These are phyloP conservation scores for Megastigmus dorsalis DNA, from an alignment of 2,888 invertebrate genomes.

Conservation along the genomic window DNA sequence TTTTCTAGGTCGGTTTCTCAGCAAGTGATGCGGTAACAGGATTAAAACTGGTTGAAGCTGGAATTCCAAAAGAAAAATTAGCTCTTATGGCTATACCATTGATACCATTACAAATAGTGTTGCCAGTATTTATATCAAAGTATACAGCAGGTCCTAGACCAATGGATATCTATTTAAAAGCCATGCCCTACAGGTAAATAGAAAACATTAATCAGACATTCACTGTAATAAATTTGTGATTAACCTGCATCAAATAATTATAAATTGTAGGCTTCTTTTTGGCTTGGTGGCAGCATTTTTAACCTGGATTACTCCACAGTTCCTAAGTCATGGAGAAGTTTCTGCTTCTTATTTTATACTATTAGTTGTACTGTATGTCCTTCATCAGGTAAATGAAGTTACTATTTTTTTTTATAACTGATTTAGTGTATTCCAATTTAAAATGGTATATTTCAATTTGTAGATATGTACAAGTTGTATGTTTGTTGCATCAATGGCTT, in stretches of 20 bases:
- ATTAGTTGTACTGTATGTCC: slow-evolving; percentile 86
- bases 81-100: slow-evolving; percentile 95
- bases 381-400: slow-evolving; percentile 87
- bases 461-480: slow-evolving; percentile 95
- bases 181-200: slow-evolving; percentile 85
- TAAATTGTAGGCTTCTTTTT: slow-evolving; percentile 82
- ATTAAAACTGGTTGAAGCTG: slow-evolving; percentile 95
- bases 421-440: background rate
- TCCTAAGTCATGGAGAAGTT: slow-evolving; percentile 80
- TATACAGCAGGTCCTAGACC: slow-evolving; percentile 93
- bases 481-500: slow-evolving; percentile 98
- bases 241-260: background rate
- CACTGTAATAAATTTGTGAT: background rate
- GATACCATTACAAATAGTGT: slow-evolving; percentile 93
- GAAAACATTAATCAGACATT: background rate
- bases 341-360: slow-evolving; percentile 86
- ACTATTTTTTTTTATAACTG: too few relatives aligned
- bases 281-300: slow-evolving; percentile 88
- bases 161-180: slow-evolving; percentile 89
- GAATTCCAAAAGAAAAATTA: slow-evolving; percentile 95
- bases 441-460: slow-evolving; percentile 29
- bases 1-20: slow-evolving; percentile 91
- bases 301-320: slow-evolving; percentile 88
- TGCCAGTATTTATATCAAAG: slow-evolving; percentile 89
- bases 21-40: slow-evolving; percentile 96